These are phyloP conservation scores for Aratinga solstitialis DNA, from an alignment of 2,797 vertebrate species.

Conservation along the genomic window DNA sequence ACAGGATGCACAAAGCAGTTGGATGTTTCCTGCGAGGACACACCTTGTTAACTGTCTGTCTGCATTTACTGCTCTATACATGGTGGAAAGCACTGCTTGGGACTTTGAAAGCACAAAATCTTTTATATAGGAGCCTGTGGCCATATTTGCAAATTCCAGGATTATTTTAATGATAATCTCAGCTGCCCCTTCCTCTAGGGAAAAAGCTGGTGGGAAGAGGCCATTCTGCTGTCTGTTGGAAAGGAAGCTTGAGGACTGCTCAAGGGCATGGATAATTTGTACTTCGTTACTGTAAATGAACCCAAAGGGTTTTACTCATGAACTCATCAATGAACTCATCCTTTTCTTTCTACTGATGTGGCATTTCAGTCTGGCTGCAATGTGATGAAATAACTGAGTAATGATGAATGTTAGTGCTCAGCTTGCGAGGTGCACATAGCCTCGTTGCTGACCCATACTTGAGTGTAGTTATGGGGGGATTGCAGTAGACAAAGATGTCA, in stretches of 20 bases:
- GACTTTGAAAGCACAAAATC: background rate
- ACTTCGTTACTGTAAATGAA: constrained; percentile 9
- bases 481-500: background rate
- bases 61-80: background rate
- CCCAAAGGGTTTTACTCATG: background rate
- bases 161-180: background rate
- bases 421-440: background rate
- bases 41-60: background rate
- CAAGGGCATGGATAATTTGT: background rate
- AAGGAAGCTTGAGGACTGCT: background rate
- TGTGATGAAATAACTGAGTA: constrained; percentile 20
- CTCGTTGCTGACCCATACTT: background rate
- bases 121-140: background rate
- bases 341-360: background rate
- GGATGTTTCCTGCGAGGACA: constrained; percentile 37
- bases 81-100: background rate
- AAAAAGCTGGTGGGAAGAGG: background rate
- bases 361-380: background rate
- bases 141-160: background rate
- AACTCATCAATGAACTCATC: constrained; percentile 32
- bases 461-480: background rate
- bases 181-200: background rate
- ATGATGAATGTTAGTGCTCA: background rate
- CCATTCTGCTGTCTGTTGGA: background rate
- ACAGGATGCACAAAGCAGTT: constrained; percentile 38